Evolutionary conservation across 53 echinoderm and acorn worm species (phyloP).

Genomic region (Apostichopus leukothele): DNA sequence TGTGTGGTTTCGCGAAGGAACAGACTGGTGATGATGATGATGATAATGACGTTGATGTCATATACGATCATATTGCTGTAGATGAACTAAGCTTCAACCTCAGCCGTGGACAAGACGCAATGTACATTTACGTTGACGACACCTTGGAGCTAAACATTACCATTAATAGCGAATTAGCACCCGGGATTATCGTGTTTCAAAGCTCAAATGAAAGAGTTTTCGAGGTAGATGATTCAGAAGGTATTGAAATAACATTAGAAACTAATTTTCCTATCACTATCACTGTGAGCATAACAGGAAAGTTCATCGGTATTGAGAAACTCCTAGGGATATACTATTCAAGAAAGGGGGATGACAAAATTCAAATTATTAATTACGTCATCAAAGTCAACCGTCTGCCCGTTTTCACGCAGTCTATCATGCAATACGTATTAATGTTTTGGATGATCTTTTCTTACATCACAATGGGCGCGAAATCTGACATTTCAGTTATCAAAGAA

Average conservation of each 20-base stretch:
- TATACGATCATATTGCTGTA: background rate
- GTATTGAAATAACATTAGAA: background rate
- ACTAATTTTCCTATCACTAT: slow-evolving; percentile 48
- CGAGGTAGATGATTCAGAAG: slow-evolving; percentile 30
- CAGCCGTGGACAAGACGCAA: slow-evolving; percentile 11
- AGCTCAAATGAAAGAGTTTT: slow-evolving; percentile 38
- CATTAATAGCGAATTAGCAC: slow-evolving; percentile 22
- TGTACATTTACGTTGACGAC: slow-evolving; percentile 44
- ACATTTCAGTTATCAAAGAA: slow-evolving; percentile 69
- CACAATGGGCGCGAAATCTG: slow-evolving; percentile 82
- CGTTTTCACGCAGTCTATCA: slow-evolving; percentile 49
- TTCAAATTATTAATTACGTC: slow-evolving; percentile 30
- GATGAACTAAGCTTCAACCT: background rate
- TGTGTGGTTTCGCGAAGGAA: background rate
- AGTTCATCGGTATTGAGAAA: slow-evolving; percentile 51
- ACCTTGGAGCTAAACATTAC: slow-evolving; percentile 51
- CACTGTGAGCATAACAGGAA: slow-evolving; percentile 45
- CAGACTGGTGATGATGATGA: background rate
- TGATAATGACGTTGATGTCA: background rate
- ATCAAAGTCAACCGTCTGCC: slow-evolving; percentile 49
- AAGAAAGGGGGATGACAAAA: background rate
- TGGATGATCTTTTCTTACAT: slow-evolving; percentile 75
- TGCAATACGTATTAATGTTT: slow-evolving; percentile 69
- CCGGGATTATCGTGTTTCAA: slow-evolving; percentile 27
- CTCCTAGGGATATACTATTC: slow-evolving; percentile 19